phyloP scores from a whole-genome alignment of 1,140 invertebrate genomes.

The Drosophila athabasca region DNA sequence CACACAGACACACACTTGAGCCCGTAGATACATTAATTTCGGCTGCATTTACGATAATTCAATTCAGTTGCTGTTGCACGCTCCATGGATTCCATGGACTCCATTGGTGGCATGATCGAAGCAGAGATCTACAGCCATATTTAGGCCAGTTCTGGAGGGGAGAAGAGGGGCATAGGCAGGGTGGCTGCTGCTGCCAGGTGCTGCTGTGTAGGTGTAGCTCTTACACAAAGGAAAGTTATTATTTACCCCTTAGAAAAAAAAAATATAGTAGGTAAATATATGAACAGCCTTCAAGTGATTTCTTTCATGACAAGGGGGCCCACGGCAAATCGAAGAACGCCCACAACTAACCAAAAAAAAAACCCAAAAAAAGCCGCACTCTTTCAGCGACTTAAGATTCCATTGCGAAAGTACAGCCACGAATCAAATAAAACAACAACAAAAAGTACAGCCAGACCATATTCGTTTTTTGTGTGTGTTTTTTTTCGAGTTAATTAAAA shows the following conservation, averaged over 20 bases:
- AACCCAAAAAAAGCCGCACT: constrained; percentile 13
- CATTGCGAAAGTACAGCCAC: constrained; percentile 25
- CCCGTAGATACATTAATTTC: constrained; percentile 22
- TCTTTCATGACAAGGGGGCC: constrained; percentile 47
- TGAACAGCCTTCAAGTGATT: constrained; percentile 58
- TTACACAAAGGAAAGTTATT: constrained; percentile 52
- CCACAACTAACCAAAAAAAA: constrained; percentile 7
- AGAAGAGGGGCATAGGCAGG: neutral
- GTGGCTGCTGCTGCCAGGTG: constrained; percentile 1
- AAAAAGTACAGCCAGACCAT: constrained; percentile 38
- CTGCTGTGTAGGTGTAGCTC: constrained; percentile 27
- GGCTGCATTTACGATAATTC: constrained; percentile 26
- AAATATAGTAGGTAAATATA: constrained; percentile 20
- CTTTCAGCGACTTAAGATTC: constrained; percentile 18
- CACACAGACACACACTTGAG: constrained; percentile 23
- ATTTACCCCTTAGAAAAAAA: constrained; percentile 12
- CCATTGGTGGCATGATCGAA: constrained; percentile 21
- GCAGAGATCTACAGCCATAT: neutral
- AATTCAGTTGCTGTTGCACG: constrained; percentile 44
- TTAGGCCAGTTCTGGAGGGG: constrained; percentile 14
- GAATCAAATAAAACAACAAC: constrained; percentile 22
- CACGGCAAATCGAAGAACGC: constrained; percentile 57
- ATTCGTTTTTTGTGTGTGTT: constrained; percentile 46
- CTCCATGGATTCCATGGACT: constrained; percentile 4
- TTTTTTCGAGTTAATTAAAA: constrained; percentile 67